Percentiles rank a stretch among this genome's conserved stretches.
Conservation (phyloP, 2,888 invertebrate species). For the Eupithecia centaureata region DNA sequence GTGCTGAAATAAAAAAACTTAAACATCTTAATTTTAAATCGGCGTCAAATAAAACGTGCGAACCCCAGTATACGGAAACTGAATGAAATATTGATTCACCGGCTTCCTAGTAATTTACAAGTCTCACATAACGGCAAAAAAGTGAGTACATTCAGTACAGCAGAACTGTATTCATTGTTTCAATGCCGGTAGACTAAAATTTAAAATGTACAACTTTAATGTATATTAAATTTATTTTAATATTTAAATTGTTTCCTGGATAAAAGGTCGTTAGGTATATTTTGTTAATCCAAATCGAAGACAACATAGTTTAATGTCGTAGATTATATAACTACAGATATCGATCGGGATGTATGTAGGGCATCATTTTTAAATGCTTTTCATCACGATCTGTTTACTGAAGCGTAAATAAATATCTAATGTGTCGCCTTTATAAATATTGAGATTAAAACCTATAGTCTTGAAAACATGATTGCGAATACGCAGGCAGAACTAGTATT, state of each 20-base stretch:
- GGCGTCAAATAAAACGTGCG: conserved; percentile 27
- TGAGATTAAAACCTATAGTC: neutral
- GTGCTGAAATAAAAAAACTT: too few species aligned
- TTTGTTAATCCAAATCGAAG: too few species aligned
- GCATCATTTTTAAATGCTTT: too few species aligned
- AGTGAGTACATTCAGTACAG: conserved; percentile 18
- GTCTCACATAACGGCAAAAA: conserved; percentile 24
- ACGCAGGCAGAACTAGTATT: neutral
- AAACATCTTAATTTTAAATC: too few species aligned
- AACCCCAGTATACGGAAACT: conserved; percentile 33
- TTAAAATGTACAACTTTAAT: neutral
- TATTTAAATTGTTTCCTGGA: neutral
- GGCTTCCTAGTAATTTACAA: conserved; percentile 27
- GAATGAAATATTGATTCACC: conserved; percentile 32
- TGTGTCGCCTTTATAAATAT: neutral
- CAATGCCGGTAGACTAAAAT: neutral
- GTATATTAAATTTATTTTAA: neutral
- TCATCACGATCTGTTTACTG: too few species aligned
- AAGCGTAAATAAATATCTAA: neutral
- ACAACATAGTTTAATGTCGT: too few species aligned
- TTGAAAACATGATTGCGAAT: neutral
- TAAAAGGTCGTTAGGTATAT: neutral
- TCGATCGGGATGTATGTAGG: too few species aligned
- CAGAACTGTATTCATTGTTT: conserved; percentile 7
- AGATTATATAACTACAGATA: too few species aligned